Conservation (phyloP, 2,888 invertebrate genomes). For the Yponomeuta sedellus region DNA sequence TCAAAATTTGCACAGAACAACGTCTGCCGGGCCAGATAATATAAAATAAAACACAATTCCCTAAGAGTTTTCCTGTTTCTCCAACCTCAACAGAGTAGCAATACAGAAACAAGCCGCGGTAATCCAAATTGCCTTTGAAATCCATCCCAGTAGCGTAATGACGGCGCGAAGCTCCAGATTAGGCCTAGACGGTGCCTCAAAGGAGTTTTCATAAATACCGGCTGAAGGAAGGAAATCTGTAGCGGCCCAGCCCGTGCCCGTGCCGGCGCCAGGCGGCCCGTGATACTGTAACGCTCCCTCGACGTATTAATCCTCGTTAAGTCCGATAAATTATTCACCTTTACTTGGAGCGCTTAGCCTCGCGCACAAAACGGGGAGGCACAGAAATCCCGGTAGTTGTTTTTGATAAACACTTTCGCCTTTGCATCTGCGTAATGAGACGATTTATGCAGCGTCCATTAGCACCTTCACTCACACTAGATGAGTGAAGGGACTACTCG, state of each 20-base stretch:
- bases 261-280: neutral
- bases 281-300: slow-evolving; percentile 27
- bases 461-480: too few species aligned
- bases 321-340: slow-evolving; percentile 61
- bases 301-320: slow-evolving; percentile 61
- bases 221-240: neutral
- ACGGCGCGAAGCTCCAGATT: neutral
- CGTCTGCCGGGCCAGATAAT: too few species aligned
- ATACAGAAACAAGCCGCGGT: neutral
- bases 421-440: too few species aligned
- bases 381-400: neutral
- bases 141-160: neutral
- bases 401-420: too few species aligned
- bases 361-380: neutral
- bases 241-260: neutral
- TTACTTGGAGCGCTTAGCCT: slow-evolving; percentile 14
- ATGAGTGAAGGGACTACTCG: too few species aligned
- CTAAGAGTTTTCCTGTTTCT: neutral
- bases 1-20: too few species aligned
- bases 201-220: slow-evolving; percentile 2
- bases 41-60: too few species aligned
- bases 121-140: slow-evolving; percentile 3
- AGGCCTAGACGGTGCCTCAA: neutral
- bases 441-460: too few species aligned
- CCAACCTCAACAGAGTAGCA: neutral